These are phyloP conservation scores for Chydorus sphaericus DNA, from an alignment of 2,888 invertebrate species.

Conservation along the genomic window DNA sequence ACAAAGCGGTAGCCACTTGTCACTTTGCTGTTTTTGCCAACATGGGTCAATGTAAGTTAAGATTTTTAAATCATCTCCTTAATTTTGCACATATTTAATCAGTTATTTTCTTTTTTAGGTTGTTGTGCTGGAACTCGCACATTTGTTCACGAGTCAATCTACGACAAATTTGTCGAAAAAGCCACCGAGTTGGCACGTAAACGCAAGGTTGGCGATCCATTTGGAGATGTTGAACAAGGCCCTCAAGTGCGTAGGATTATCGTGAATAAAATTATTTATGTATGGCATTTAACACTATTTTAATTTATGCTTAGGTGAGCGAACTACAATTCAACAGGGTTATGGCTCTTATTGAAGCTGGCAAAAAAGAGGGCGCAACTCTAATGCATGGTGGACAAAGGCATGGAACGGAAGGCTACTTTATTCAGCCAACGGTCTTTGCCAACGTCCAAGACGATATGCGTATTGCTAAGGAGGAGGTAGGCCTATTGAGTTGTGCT, in stretches of 20 bases:
- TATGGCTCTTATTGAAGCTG: slow-evolving; percentile 54
- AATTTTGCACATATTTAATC: not conserved
- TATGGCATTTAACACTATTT: not conserved
- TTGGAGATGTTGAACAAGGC: slow-evolving; percentile 52
- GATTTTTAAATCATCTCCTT: not conserved
- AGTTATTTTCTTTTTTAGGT: slow-evolving; percentile 25
- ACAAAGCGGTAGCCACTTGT: slow-evolving; percentile 38
- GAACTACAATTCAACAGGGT: slow-evolving; percentile 59
- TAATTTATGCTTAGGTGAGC: slow-evolving; percentile 13
- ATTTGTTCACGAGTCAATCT: slow-evolving; percentile 72
- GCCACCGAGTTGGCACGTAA: slow-evolving; percentile 51
- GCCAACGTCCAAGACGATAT: slow-evolving; percentile 32
- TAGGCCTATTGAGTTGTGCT: slow-evolving; percentile 17
- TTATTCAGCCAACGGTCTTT: slow-evolving; percentile 37
- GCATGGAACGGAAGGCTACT: slow-evolving; percentile 52
- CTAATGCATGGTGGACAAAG: slow-evolving; percentile 58
- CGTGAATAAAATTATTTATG: not conserved
- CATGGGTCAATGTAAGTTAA: slow-evolving; percentile 39
- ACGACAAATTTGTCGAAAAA: slow-evolving; percentile 66
- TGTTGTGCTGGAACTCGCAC: slow-evolving; percentile 79
- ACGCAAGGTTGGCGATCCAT: slow-evolving; percentile 68
- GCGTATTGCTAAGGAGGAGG: slow-evolving; percentile 34
- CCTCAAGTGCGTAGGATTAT: slow-evolving; percentile 48
- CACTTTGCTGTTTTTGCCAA: slow-evolving; percentile 55
- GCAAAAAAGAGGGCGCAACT: slow-evolving; percentile 63